Evolutionary conservation across 1,140 invertebrate genomes (phyloP).

Genomic region (Drosophila pectinifera): DNA sequence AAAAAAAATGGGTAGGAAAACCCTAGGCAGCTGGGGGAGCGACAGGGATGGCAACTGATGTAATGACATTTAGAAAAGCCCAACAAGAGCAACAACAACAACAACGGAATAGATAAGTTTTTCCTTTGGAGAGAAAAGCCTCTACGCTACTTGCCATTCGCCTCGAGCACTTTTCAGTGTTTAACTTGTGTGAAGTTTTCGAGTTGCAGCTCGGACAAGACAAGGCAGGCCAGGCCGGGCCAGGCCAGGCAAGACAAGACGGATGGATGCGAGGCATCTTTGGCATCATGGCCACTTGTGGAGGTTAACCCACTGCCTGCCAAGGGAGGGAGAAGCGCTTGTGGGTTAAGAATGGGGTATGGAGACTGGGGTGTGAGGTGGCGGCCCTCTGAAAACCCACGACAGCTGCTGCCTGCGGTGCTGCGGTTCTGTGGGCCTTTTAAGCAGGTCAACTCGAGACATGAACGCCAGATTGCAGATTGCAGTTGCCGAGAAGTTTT

Average conservation of each 20-base stretch:
- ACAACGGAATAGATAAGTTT: slow-evolving; percentile 18
- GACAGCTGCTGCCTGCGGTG: slow-evolving; percentile 52
- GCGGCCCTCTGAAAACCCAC: slow-evolving; percentile 23
- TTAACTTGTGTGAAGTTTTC: slow-evolving; percentile 80
- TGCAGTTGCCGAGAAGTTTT: slow-evolving; percentile 51
- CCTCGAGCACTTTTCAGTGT: slow-evolving; percentile 75
- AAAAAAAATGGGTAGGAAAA: slow-evolving; percentile 32
- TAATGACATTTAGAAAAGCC: slow-evolving; percentile 68
- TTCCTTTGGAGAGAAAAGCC: slow-evolving; percentile 61
- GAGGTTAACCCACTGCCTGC: slow-evolving; percentile 53
- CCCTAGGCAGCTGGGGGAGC: slow-evolving; percentile 26
- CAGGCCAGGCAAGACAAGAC: slow-evolving; percentile 33
- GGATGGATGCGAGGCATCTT: slow-evolving; percentile 44
- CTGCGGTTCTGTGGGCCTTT: slow-evolving; percentile 48
- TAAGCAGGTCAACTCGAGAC: slow-evolving; percentile 60
- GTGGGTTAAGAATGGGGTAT: background rate
- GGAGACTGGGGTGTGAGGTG: slow-evolving; percentile 9
- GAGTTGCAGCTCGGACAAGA: slow-evolving; percentile 52
- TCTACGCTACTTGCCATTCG: slow-evolving; percentile 46
- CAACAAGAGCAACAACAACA: slow-evolving; percentile 20
- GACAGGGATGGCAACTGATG: slow-evolving; percentile 46
- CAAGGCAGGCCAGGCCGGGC: slow-evolving; percentile 26
- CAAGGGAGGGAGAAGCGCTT: background rate
- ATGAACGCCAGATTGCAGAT: slow-evolving; percentile 33
- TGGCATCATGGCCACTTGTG: slow-evolving; percentile 55